These are phyloP conservation scores for Prolemur simus DNA, from an alignment of 2,113 vertebrate species.

Conservation along the genomic window DNA sequence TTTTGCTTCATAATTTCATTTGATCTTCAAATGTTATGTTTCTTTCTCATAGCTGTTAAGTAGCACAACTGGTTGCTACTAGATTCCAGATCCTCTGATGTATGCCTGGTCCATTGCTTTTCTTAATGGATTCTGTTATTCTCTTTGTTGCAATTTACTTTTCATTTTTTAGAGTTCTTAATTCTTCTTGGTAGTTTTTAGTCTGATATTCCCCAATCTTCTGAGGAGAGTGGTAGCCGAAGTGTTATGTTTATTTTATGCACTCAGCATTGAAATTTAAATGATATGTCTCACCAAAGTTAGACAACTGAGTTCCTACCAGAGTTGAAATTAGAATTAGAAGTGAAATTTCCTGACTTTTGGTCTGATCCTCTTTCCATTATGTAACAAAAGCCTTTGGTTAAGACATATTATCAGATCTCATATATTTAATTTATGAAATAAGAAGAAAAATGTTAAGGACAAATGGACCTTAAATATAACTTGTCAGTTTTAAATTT, in stretches of 20 bases:
- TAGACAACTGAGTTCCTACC: not conserved
- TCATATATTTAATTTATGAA: conserved; percentile 33
- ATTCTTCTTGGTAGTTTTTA: conserved; percentile 36
- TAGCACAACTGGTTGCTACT: not conserved
- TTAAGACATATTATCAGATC: not conserved
- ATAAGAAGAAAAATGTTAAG: conserved; percentile 2
- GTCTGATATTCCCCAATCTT: not conserved
- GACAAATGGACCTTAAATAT: not conserved
- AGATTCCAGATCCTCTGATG: not conserved
- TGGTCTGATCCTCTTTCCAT: not conserved
- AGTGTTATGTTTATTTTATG: not conserved
- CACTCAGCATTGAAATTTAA: not conserved
- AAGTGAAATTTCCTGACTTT: not conserved
- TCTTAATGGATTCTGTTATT: not conserved
- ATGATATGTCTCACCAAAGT: not conserved
- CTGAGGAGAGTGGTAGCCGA: not conserved
- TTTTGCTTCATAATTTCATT: not conserved
- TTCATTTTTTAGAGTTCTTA: not conserved
- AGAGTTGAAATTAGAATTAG: not conserved
- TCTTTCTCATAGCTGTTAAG: not conserved
- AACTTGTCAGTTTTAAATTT: conserved; percentile 13
- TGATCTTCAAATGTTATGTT: not conserved
- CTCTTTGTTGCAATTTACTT: not conserved
- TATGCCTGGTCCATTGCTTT: not conserved
- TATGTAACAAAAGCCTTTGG: not conserved